phyloP scores from a whole-genome alignment of 2,888 invertebrate species.

The Smittia sp. region DNA sequence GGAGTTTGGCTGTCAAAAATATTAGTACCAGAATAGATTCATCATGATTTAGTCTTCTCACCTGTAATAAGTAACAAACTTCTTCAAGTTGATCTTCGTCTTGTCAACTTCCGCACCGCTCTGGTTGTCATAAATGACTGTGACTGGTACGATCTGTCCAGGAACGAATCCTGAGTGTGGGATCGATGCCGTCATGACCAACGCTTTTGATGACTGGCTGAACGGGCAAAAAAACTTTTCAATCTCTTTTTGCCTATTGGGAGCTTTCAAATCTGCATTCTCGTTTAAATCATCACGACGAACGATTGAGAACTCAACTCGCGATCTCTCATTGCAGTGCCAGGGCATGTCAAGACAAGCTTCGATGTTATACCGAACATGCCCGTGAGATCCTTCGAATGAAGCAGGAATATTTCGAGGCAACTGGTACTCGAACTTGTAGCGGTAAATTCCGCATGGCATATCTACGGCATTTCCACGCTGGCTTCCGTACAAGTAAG shows the following conservation, averaged over 20 bases:
- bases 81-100: neutral
- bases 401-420: conserved; percentile 54
- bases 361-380: conserved; percentile 60
- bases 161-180: conserved; percentile 30
- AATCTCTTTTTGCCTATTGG: neutral
- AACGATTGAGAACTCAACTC: neutral
- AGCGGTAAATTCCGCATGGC: conserved; percentile 54
- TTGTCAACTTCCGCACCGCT: neutral
- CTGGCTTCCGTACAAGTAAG: conserved; percentile 55
- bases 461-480: conserved; percentile 49
- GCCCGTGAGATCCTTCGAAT: conserved; percentile 55
- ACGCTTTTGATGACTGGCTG: conserved; percentile 1
- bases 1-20: neutral
- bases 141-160: conserved; percentile 29
- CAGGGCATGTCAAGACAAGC: conserved; percentile 60
- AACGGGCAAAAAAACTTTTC: conserved; percentile 36
- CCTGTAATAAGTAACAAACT: neutral
- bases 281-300: neutral
- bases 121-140: neutral
- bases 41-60: too few relatives aligned
- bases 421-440: conserved; percentile 55
- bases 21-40: too few relatives aligned
- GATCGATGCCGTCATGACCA: conserved; percentile 15
- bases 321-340: conserved; percentile 53
- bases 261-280: neutral